phyloP scores from a whole-genome alignment of 2,797 vertebrate species.

The Chelidonichthys spinosus region DNA sequence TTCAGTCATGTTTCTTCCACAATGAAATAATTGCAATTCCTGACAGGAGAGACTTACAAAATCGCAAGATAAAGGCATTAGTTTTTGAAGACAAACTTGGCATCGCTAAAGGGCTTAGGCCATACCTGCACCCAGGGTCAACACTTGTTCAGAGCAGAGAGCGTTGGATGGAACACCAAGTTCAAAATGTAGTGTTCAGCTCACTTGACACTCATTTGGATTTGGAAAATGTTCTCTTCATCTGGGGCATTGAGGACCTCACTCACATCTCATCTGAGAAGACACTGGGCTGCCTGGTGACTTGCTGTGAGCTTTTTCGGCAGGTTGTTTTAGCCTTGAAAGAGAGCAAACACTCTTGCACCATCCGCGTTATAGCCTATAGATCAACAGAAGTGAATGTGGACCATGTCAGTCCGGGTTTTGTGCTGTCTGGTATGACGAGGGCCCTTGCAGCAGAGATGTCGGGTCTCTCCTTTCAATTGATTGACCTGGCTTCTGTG shows the following conservation, averaged over 20 bases:
- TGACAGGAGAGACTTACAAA: slow-evolving; percentile 27
- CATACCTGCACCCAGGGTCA: slow-evolving; percentile 77
- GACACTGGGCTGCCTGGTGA: slow-evolving; percentile 77
- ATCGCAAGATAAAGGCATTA: slow-evolving; percentile 76
- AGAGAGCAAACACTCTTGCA: slow-evolving; percentile 57
- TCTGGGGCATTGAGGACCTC: slow-evolving; percentile 86
- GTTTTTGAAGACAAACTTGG: slow-evolving; percentile 88
- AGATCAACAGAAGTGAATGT: slow-evolving; percentile 82
- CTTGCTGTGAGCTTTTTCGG: slow-evolving; percentile 86
- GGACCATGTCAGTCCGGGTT: slow-evolving; percentile 86
- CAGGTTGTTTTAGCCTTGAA: slow-evolving; percentile 85
- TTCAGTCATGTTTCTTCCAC: slow-evolving; percentile 84
- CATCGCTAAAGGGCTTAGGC: slow-evolving; percentile 80
- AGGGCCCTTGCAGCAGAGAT: slow-evolving; percentile 85
- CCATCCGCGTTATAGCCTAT: slow-evolving; percentile 86
- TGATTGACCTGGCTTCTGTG: slow-evolving; percentile 83
- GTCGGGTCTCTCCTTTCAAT: slow-evolving; percentile 77
- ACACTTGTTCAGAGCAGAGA: slow-evolving; percentile 51
- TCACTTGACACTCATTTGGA: slow-evolving; percentile 57
- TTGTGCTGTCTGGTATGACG: slow-evolving; percentile 87
- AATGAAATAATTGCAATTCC: slow-evolving; percentile 77
- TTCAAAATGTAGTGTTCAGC: slow-evolving; percentile 57
- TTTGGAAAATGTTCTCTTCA: slow-evolving; percentile 83
- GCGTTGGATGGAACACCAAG: slow-evolving; percentile 35
- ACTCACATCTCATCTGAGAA: slow-evolving; percentile 75